These are phyloP conservation scores for Nomada goodeniana DNA, from an alignment of 2,888 invertebrate genomes.

Conservation along the genomic window DNA sequence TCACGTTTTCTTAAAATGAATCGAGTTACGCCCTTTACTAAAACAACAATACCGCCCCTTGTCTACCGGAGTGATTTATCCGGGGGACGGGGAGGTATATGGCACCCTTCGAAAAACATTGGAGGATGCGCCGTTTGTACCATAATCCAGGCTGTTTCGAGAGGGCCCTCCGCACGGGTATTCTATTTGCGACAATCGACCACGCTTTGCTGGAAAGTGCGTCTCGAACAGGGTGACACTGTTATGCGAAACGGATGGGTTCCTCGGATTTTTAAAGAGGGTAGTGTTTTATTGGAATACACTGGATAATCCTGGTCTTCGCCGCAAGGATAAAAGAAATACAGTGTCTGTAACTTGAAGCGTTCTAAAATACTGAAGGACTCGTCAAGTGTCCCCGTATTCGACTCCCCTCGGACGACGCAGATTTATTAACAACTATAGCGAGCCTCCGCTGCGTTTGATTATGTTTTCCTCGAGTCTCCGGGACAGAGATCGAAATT, in stretches of 20 bases:
- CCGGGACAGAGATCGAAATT: neutral
- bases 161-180: conserved; percentile 2
- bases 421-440: too few species aligned
- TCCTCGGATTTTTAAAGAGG: too few species aligned
- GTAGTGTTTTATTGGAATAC: conserved; percentile 1
- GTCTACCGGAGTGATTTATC: conserved; percentile 17
- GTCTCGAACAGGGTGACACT: neutral
- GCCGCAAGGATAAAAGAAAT: neutral
- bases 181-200: conserved; percentile 2
- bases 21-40: neutral
- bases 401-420: neutral
- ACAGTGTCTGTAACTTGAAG: neutral
- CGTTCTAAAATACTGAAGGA: too few species aligned
- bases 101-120: neutral
- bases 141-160: conserved; percentile 2
- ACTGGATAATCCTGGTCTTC: conserved; percentile 5
- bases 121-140: neutral
- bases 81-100: neutral
- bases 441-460: neutral
- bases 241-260: neutral
- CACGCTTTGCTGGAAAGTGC: neutral
- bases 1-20: neutral
- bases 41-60: neutral
- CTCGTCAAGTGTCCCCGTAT: neutral
- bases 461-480: neutral